Evolutionary conservation across 2,113 vertebrate species (phyloP), one percentile per base, ranked within the genome.

Genomic region (Ptilorrhoa leucosticta): DNA sequence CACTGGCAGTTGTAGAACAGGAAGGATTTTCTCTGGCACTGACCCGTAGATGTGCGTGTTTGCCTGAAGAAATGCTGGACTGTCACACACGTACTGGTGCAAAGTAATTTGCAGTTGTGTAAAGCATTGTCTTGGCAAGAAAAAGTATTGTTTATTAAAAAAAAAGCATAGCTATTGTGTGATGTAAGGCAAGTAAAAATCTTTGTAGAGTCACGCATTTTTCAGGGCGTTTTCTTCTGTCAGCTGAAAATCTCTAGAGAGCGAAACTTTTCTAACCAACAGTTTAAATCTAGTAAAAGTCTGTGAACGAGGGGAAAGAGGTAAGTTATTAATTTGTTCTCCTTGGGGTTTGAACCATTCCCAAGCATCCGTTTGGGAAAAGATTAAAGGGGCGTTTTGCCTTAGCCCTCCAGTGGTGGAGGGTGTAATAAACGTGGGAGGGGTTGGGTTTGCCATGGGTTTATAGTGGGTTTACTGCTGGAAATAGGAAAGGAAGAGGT

Each of bases 21-120:
- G 23, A 90, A 15, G 27, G 30, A 10, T 85, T 87, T 48, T 56
- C 12, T 51, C n/a, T 72, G 60, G 28, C 28, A 13, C 15, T 28
- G 30, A 27, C 13, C 15, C 0, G 0, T 26, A 44, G 8, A 22
- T 28, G 20, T 5, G 22, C 11, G 31, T 2, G 1, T 69, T 86
- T 75, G 23, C 57, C 63, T 64, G 63, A 50, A 54, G 20, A 47
- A 70, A 1, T 50, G 31, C 64, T 78, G 48, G 20, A 15, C 24
- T 15, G 7, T 40, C 15, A 7, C 27, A 10, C 33, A 13, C 4
- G 4, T 4, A 31, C 15, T 31, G n/a, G 5, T 80, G 22, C 54
- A 65, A 47, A 61, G 31, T 51, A 72, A 35, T 39, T 27, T 80
- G 50, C 30, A 21, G 26, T 39, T 56, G 51, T 75, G 40, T n/a